Evolutionary conservation across 2,888 invertebrate genomes (phyloP).

Genomic region (Pardosa pseudoannulata): DNA sequence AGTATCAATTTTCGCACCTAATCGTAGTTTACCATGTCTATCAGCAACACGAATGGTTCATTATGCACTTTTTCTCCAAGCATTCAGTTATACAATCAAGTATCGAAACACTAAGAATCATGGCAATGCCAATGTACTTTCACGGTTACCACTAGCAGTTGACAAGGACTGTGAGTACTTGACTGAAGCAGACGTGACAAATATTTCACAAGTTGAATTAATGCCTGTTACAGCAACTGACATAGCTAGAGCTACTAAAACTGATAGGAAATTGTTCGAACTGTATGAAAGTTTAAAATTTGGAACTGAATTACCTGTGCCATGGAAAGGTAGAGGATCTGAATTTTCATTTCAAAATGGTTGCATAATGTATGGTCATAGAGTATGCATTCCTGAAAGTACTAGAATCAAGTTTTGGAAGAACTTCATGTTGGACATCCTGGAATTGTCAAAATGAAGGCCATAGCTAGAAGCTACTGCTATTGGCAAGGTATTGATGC

Average conservation of each 20-base stretch:
- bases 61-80: constrained; percentile 74
- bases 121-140: constrained; percentile 39
- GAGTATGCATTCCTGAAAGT: constrained; percentile 49
- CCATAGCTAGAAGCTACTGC: constrained; percentile 52
- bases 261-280: constrained; percentile 42
- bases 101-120: constrained; percentile 42
- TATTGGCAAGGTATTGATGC: constrained; percentile 54
- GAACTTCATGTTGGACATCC: constrained; percentile 40
- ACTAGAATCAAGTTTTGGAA: constrained; percentile 37
- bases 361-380: constrained; percentile 46
- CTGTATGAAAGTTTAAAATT: constrained; percentile 46
- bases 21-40: constrained; percentile 75
- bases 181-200: constrained; percentile 39
- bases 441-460: constrained; percentile 53
- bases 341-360: constrained; percentile 48
- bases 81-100: constrained; percentile 44
- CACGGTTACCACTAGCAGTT: constrained; percentile 32
- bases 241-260: constrained; percentile 42
- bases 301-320: constrained; percentile 43
- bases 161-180: constrained; percentile 27
- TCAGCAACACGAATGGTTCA: constrained; percentile 76
- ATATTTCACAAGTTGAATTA: constrained; percentile 41
- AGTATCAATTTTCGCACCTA: constrained; percentile 76
- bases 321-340: constrained; percentile 45
- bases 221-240: constrained; percentile 45